These are phyloP conservation scores for Limnephilus marmoratus DNA, from an alignment of 2,888 invertebrate genomes.

Conservation along the genomic window DNA sequence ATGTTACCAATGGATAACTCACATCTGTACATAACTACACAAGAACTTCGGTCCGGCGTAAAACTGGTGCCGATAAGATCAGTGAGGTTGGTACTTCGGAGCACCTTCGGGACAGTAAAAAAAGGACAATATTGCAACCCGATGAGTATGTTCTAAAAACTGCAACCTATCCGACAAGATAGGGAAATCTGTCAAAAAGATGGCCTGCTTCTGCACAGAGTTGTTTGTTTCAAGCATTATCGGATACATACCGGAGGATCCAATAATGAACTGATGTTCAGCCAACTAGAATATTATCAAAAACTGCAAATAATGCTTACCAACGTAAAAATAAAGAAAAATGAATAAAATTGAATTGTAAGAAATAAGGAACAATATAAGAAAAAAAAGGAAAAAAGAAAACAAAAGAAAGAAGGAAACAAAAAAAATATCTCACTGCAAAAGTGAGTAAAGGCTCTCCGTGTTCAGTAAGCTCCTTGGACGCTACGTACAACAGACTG, in stretches of 20 bases:
- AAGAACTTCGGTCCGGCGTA: no score
- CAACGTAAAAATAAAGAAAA: background rate
- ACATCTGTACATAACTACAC: background rate
- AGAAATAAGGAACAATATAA: no score
- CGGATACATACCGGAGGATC: background rate
- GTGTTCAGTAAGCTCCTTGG: background rate
- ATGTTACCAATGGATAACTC: background rate
- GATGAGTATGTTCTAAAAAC: background rate
- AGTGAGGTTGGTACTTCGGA: no score
- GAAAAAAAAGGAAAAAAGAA: background rate
- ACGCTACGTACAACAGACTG: conserved; percentile 52
- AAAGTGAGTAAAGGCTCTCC: background rate
- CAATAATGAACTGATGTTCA: background rate
- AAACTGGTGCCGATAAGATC: no score
- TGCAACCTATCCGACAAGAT: background rate
- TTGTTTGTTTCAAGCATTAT: background rate
- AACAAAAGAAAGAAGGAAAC: background rate
- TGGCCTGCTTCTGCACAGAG: background rate
- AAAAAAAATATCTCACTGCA: background rate
- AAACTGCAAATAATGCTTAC: background rate
- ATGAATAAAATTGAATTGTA: no score
- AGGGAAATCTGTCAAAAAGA: background rate
- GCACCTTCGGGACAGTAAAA: no score
- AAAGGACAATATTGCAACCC: no score
- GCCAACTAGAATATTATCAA: background rate